A percentile compares a stretch with the other conserved stretches of the same genome.
phyloP scores from a whole-genome alignment of 2,888 invertebrate genomes.

The Pristionchus entomophagus region DNA sequence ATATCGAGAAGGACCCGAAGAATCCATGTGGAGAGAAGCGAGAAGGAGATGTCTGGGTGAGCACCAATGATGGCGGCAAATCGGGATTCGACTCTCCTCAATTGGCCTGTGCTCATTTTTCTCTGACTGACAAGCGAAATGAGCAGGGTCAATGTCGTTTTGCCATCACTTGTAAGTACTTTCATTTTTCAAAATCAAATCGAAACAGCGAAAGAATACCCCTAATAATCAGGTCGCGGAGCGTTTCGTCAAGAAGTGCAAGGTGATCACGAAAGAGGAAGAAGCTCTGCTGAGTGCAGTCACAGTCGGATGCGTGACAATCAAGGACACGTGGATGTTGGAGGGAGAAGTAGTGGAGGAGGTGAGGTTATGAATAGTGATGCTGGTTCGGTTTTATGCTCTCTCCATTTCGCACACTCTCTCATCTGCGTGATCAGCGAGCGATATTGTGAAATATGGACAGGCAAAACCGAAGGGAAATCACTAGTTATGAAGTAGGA shows the following conservation, averaged over 20 bases:
- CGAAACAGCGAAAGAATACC: too few species aligned
- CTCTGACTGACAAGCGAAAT: too few species aligned
- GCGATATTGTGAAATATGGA: too few species aligned
- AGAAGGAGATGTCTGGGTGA: neutral
- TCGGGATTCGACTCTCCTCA: too few species aligned
- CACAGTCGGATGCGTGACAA: neutral
- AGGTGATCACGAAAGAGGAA: neutral
- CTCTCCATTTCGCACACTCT: neutral
- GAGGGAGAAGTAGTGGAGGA: neutral
- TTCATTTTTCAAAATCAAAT: too few species aligned
- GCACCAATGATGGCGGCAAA: neutral
- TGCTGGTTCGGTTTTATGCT: neutral
- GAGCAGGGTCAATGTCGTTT: too few species aligned
- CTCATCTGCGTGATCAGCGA: too few species aligned
- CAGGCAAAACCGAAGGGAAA: too few species aligned
- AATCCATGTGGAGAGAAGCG: neutral
- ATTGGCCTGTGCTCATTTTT: too few species aligned
- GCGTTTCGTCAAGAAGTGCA: constrained; percentile 7
- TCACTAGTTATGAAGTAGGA: too few species aligned
- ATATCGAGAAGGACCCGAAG: neutral
- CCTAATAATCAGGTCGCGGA: neutral
- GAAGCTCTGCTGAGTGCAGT: neutral
- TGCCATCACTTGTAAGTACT: too few species aligned
- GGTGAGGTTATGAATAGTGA: neutral
- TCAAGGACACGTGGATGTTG: neutral